Base-by-base conservation (phyloP, 2,797 vertebrate genomes). In the Anabas testudineus region DNA sequence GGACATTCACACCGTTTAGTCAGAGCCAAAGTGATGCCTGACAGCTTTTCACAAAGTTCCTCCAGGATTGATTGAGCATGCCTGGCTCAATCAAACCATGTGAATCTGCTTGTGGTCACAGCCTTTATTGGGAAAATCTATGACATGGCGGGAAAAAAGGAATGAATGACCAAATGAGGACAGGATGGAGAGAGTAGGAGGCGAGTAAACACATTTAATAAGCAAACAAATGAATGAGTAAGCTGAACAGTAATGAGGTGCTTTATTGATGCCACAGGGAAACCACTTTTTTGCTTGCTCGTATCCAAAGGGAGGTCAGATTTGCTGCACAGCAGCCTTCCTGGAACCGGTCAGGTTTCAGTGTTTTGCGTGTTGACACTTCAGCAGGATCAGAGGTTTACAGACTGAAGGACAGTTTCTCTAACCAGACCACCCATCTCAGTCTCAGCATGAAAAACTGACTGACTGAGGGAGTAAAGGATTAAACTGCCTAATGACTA, bases 1-100 rank as follows among this genome's bases (percentile, higher is more conserved):
- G 90, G 89, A 93, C 90, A 91, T 91, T 92, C 90, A 91, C 90
- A 91, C 82, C 87, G 59, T 91, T 93, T 91, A 91, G 90, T 93
- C 89, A 90, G 90, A 93, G 89, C 80, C 83, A 83, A 86, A 90
- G 88, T 93, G 88, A 92, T 90, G 90, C 76, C 82, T 92, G 90
- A 93, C 91, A 92, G 90, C 87, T 88, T 86, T 88, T 86, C 83
- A 76, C 83, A 74, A 75, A 82, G 84, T 81, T 83, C 83, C 85
- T 81, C 66, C 71, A 85, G 87, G 85, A 88, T 87, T 88, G 90
- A 90, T 88, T 83, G 90, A 90, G 87, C 88, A 71, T 81, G 88
- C 84, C 87, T 48, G 18, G 78, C 76, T 79, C 88, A 83, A 84
- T 88, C 85, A 81, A 78, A 83, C 76, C 81, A 70, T 81, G 81